These are phyloP conservation scores for Sander lucioperca DNA, from an alignment of 2,113 vertebrate genomes.

Conservation along the genomic window DNA sequence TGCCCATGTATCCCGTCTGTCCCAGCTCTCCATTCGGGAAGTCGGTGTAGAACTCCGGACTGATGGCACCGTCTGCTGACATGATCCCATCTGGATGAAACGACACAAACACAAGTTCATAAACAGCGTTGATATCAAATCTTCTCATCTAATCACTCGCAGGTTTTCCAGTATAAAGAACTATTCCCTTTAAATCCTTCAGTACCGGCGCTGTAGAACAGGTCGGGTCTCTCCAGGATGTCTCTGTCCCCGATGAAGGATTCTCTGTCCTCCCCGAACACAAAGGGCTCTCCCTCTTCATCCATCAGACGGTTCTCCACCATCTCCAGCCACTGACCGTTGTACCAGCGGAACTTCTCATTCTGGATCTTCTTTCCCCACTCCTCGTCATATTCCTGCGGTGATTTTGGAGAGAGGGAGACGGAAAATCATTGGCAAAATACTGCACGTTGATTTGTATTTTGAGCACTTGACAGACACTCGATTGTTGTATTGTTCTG, in stretches of 20 bases:
- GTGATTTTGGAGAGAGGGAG: neutral
- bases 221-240: slow-evolving; percentile 89
- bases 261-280: slow-evolving; percentile 89
- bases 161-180: neutral
- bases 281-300: slow-evolving; percentile 87
- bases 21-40: slow-evolving; percentile 89
- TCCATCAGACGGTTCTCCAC: slow-evolving; percentile 92
- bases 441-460: neutral
- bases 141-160: neutral
- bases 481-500: neutral
- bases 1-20: slow-evolving; percentile 83
- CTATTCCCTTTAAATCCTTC: neutral
- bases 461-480: neutral
- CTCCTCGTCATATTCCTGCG: slow-evolving; percentile 92
- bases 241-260: slow-evolving; percentile 89
- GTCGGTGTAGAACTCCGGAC: slow-evolving; percentile 89
- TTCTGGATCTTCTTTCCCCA: slow-evolving; percentile 94
- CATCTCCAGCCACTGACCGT: slow-evolving; percentile 98
- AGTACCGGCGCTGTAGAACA: slow-evolving; percentile 86
- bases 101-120: neutral
- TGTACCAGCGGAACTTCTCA: slow-evolving; percentile 94
- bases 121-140: too few relatives aligned
- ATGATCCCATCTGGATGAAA: slow-evolving; percentile 87
- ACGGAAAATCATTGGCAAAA: neutral
- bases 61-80: slow-evolving; percentile 86